Conservation (phyloP, 2,888 invertebrate species). For the Choristoneura rosaceana region DNA sequence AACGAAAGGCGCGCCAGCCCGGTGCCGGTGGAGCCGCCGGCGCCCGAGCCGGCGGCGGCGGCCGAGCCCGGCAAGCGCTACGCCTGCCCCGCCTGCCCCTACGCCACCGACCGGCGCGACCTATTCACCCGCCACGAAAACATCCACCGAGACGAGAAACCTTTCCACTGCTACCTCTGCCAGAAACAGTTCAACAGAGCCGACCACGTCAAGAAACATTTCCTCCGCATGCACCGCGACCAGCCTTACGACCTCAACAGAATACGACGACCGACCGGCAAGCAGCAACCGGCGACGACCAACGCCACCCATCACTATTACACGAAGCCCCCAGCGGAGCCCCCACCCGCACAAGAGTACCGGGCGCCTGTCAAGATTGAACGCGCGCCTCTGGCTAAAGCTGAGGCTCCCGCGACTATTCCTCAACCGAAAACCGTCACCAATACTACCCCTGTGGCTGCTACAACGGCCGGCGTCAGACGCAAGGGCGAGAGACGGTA, state of each 20-base stretch:
- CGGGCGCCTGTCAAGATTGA: conserved; percentile 69
- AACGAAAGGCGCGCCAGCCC: conserved; percentile 59
- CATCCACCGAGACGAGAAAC: conserved; percentile 96
- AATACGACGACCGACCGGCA: conserved; percentile 88
- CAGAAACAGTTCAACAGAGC: conserved; percentile 97
- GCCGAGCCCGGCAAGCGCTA: conserved; percentile 87
- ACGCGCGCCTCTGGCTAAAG: conserved; percentile 71
- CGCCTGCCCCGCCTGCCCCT: conserved; percentile 94
- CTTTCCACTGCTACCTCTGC: conserved; percentile 97
- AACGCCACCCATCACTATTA: conserved; percentile 59
- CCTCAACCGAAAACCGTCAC: conserved; percentile 48
- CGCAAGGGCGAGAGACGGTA: conserved; percentile 89
- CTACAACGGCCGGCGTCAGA: conserved; percentile 87
- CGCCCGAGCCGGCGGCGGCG: conserved; percentile 44
- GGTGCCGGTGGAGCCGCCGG: conserved; percentile 45
- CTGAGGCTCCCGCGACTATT: conserved; percentile 54
- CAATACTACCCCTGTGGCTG: conserved; percentile 52
- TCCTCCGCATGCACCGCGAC: conserved; percentile 95
- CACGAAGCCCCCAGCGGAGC: conserved; percentile 77
- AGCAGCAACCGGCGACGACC: conserved; percentile 79
- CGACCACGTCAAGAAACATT: conserved; percentile 97
- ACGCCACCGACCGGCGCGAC: conserved; percentile 96
- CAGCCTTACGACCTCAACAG: conserved; percentile 94
- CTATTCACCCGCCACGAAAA: conserved; percentile 96
- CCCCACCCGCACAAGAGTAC: conserved; percentile 64